Evolutionary conservation across 2,113 vertebrate genomes (phyloP).

Genomic region (Xenus cinereus): DNA sequence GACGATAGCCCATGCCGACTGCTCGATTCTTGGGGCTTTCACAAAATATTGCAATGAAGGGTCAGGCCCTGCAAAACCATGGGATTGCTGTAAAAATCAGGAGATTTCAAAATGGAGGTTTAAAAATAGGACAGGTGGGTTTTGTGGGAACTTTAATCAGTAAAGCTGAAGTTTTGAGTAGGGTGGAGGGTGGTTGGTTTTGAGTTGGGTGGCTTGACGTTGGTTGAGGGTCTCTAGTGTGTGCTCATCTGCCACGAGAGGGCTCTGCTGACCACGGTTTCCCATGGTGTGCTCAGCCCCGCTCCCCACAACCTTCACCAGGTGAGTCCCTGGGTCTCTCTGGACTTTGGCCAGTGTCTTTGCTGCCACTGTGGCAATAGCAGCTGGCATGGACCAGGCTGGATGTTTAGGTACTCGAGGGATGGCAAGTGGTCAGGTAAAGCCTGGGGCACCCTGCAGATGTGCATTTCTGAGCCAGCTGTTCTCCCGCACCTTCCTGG

Average conservation of each 20-base stretch:
- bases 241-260: neutral
- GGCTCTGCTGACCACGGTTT: neutral
- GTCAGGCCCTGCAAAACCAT: neutral
- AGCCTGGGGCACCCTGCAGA: neutral
- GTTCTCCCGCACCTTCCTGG: neutral
- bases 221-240: neutral
- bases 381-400: neutral
- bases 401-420: neutral
- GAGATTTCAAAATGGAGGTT: neutral
- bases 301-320: neutral
- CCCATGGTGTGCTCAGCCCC: neutral
- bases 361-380: neutral
- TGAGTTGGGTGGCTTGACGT: neutral
- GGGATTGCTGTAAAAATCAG: neutral
- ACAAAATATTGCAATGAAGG: neutral
- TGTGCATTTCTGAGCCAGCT: neutral
- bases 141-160: neutral
- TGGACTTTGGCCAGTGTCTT: neutral
- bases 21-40: neutral
- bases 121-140: neutral
- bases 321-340: neutral
- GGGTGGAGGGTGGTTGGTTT: neutral
- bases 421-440: neutral
- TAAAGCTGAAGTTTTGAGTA: neutral
- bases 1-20: accelerated